A percentile compares a stretch with the other conserved stretches of the same genome.
Evolutionary conservation across 1,140 invertebrate species (phyloP).

Genomic region (Penaeus vannamei): DNA sequence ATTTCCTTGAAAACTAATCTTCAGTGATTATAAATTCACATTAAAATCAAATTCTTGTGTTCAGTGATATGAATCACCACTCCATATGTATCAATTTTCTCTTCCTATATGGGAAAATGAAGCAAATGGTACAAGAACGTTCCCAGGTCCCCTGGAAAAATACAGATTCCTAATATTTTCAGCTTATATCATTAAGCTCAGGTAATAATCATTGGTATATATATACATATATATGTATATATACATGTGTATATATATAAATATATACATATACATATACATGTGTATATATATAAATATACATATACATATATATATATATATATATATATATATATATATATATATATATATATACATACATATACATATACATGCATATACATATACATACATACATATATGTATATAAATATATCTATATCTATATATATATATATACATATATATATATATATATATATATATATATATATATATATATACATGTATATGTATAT

Average conservation of each 20-base stretch:
- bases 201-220: too few relatives aligned
- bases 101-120: too few relatives aligned
- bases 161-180: too few relatives aligned
- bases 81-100: too few relatives aligned
- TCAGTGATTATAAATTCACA: too few relatives aligned
- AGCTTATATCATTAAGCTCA: too few relatives aligned
- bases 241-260: background rate
- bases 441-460: slow-evolving; percentile 47
- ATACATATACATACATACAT: background rate
- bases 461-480: slow-evolving; percentile 53
- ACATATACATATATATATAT: background rate
- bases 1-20: too few relatives aligned
- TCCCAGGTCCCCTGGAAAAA: too few relatives aligned
- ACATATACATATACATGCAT: background rate
- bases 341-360: background rate
- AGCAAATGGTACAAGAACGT: too few relatives aligned
- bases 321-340: background rate
- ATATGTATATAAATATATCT: slow-evolving; percentile 32
- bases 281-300: background rate
- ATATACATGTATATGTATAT: slow-evolving; percentile 42
- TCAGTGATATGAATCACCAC: too few relatives aligned
- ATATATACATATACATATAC: background rate
- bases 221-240: background rate
- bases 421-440: slow-evolving; percentile 37
- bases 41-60: too few relatives aligned